These are phyloP conservation scores for Cathartes aura DNA, from an alignment of 2,113 vertebrate genomes.

Conservation along the genomic window DNA sequence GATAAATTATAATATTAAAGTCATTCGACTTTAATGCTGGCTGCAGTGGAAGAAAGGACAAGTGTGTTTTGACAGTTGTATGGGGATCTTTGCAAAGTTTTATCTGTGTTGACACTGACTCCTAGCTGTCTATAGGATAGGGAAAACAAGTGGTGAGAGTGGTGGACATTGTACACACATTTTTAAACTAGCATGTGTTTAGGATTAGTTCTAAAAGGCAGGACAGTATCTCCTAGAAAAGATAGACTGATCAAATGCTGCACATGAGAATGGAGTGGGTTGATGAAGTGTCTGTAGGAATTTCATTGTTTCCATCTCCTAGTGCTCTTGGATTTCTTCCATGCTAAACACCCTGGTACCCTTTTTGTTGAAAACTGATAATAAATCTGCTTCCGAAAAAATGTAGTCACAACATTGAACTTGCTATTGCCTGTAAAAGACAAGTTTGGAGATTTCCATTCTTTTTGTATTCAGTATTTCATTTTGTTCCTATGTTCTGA, in stretches of 20 bases:
- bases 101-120: conserved; percentile 13
- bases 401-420: not conserved
- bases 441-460: not conserved
- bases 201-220: not conserved
- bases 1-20: not conserved
- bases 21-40: not conserved
- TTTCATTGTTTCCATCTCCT: not conserved
- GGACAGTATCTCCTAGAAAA: not conserved
- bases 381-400: not conserved
- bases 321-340: not conserved
- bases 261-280: not conserved
- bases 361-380: not conserved
- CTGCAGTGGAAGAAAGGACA: not conserved
- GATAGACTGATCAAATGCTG: not conserved
- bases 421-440: not conserved
- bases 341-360: not conserved
- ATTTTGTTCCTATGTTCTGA: not conserved
- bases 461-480: not conserved
- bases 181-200: not conserved
- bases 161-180: not conserved
- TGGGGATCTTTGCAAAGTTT: conserved; percentile 20
- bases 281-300: not conserved
- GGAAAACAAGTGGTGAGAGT: conserved; percentile 8
- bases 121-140: not conserved
- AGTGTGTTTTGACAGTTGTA: not conserved